A percentile compares a stretch with the other conserved stretches of the same genome.
phyloP scores from a whole-genome alignment of 2,888 invertebrate species.

The Philereme transversata region DNA sequence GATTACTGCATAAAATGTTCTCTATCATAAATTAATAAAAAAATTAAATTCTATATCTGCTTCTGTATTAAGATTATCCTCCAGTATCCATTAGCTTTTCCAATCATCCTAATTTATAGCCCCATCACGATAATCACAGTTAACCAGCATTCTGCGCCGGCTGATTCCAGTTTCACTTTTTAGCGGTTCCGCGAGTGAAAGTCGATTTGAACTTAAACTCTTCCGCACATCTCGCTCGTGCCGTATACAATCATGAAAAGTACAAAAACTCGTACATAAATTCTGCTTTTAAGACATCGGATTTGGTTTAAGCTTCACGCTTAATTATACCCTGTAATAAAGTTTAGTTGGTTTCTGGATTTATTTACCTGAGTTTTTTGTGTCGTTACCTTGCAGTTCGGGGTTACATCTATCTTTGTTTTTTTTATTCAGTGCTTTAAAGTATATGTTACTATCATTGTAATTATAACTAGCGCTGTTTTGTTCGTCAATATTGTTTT shows the following conservation, averaged over 20 bases:
- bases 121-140: conserved; percentile 59
- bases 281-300: conserved; percentile 24
- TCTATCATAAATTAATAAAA: too few species aligned
- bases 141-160: conserved; percentile 59
- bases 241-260: conserved; percentile 42
- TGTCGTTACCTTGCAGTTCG: conserved; percentile 7
- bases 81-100: conserved; percentile 23
- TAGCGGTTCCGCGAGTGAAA: conserved; percentile 74
- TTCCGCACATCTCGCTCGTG: conserved; percentile 68
- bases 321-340: conserved; percentile 33
- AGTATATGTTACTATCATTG: conserved; percentile 6
- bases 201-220: conserved; percentile 70
- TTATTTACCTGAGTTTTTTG: conserved; percentile 15
- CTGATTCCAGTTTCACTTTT: conserved; percentile 80
- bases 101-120: conserved; percentile 37
- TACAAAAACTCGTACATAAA: conserved; percentile 19
- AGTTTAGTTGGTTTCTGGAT: conserved; percentile 19
- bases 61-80: neutral
- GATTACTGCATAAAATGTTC: too few species aligned
- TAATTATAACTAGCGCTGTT: conserved; percentile 11
- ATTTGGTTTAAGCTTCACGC: conserved; percentile 26
- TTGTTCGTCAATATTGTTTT: conserved; percentile 26
- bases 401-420: conserved; percentile 9
- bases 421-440: neutral
- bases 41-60: neutral